A percentile compares a stretch with the other conserved stretches of the same genome.
Evolutionary conservation across 2,888 invertebrate genomes (phyloP).

Genomic region (Eristalinus aeneus): DNA sequence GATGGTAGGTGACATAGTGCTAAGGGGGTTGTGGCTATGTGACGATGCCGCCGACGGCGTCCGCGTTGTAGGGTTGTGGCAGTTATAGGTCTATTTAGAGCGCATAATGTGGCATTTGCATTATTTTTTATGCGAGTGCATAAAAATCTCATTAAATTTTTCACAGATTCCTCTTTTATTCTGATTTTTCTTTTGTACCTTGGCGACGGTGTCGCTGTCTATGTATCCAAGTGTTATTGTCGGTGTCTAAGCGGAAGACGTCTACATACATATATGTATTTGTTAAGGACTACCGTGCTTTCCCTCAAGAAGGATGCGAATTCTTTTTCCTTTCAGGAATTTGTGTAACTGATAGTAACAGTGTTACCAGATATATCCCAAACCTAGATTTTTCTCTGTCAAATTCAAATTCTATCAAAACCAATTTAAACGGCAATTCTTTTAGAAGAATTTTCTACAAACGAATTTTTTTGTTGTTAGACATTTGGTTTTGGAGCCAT

Average conservation of each 20-base stretch:
- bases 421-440: too few species aligned
- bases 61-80: neutral
- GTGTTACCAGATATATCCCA: neutral
- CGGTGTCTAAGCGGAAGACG: neutral
- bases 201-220: neutral
- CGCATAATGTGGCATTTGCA: slow-evolving; percentile 70
- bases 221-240: neutral
- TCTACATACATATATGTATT: neutral
- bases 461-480: too few species aligned
- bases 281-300: neutral
- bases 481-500: too few species aligned
- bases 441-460: too few species aligned
- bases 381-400: too few species aligned
- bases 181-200: slow-evolving; percentile 1
- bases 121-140: slow-evolving; percentile 68
- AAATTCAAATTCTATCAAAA: too few species aligned
- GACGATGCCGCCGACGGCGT: slow-evolving; percentile 33
- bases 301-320: neutral
- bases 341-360: neutral
- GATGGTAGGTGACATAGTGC: slow-evolving; percentile 1
- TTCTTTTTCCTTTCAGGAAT: neutral
- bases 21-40: slow-evolving; percentile 11
- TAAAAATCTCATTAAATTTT: slow-evolving; percentile 68
- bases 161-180: slow-evolving; percentile 23
- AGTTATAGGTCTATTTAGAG: slow-evolving; percentile 60